Base-by-base conservation (phyloP, 2,113 vertebrate species). In the Struthio camelus region DNA sequence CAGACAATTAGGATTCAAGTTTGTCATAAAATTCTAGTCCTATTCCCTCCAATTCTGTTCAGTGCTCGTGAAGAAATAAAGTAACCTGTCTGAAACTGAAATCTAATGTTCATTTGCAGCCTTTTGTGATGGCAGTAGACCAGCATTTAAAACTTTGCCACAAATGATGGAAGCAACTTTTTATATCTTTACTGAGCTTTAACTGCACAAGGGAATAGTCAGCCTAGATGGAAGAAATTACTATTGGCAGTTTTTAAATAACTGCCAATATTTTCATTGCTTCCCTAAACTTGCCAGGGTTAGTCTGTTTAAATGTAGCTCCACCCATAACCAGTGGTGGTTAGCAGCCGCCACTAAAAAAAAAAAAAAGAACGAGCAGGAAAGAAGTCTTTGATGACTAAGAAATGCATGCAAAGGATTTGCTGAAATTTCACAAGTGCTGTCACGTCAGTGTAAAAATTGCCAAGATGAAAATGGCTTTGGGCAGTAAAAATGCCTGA, bases 351-450 rank as follows among this genome's bases (percentile, higher is more conserved):
- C 46, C 20, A 32, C 22, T 7, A 25, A 50, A 75, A 86, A 85
- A 85, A 78, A 22, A 6, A n/a, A 7, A 56, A 20, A 22, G 14
- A 28, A 16, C 2, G 30, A 83, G 51, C 78, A 79, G 84, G 78
- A 87, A 79, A 40, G 25, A 48, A 92, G 93, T 17, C 38, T 93
- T 54, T 87, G 72, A 76, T 95, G 77, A 92, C 79, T 96, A 78
- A 96, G 75, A 91, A 82, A n/a, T 71, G 46, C 7, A 1, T 89
- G 73, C 61, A 44, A 9, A 73, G 44, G 75, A 15, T 53, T 95
- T 76, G 30, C 69, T n/a, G 51, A 89, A 79, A 51, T 53, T 72
- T 84, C 56, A 34, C 54, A 89, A 84, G 38, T 75, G 46, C 61
- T 78, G 71, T 77, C 38, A 50, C 62, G 22, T 64, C 50, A 9